These are phyloP conservation scores for Pseudonaja textilis DNA, from an alignment of 2,113 vertebrate genomes.

Conservation along the genomic window DNA sequence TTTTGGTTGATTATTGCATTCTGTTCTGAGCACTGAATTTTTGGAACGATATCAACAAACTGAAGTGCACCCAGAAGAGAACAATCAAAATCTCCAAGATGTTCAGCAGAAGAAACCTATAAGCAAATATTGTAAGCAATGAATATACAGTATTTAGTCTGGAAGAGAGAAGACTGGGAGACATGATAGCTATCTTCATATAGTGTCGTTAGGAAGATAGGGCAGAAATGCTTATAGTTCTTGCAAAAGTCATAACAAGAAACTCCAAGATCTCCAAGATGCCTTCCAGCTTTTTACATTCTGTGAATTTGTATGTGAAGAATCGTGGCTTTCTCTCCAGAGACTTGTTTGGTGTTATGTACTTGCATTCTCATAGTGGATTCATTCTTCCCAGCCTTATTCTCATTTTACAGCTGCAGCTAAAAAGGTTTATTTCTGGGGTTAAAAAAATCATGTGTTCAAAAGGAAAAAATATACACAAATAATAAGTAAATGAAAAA, in stretches of 20 bases:
- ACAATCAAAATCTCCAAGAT: background rate
- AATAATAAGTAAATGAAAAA: background rate
- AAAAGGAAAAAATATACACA: background rate
- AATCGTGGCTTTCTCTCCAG: background rate
- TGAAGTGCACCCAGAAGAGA: background rate
- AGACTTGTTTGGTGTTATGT: background rate
- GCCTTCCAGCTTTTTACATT: background rate
- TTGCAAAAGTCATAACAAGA: background rate
- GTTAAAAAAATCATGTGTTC: background rate
- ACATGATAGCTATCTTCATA: background rate
- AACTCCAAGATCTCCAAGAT: background rate
- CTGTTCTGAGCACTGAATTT: background rate
- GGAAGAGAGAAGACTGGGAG: background rate
- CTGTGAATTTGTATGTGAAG: background rate
- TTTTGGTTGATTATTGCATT: background rate
- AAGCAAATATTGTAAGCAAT: background rate
- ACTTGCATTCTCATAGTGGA: background rate
- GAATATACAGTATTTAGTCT: background rate
- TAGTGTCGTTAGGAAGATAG: background rate
- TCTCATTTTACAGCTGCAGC: background rate
- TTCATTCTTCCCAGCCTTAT: background rate
- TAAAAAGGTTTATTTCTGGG: background rate
- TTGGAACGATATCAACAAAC: background rate
- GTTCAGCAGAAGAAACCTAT: background rate
- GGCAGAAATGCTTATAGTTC: background rate